Conservation (phyloP, 53 echinoderm and acorn worm species). For the Echinometra lucunter region DNA sequence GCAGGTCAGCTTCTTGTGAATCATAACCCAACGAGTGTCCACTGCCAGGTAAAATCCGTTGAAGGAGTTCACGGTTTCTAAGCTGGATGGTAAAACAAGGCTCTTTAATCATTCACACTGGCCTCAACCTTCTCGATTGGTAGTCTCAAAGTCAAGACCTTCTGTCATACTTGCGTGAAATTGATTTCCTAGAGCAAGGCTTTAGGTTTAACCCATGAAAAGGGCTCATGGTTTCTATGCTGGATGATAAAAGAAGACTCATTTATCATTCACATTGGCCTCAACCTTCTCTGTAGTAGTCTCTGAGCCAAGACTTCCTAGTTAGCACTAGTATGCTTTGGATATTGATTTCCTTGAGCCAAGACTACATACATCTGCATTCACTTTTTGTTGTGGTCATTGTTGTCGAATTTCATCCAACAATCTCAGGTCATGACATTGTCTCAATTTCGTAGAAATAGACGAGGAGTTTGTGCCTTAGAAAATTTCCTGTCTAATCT, state of each 20-base stretch:
- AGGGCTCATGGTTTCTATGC: too few relatives aligned
- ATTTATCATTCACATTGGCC: not conserved
- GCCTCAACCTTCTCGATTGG: too few relatives aligned
- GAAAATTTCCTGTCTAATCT: not conserved
- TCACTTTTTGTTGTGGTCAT: too few relatives aligned
- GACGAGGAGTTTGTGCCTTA: not conserved
- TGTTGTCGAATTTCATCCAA: too few relatives aligned
- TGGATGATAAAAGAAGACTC: too few relatives aligned
- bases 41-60: not conserved
- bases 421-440: too few relatives aligned
- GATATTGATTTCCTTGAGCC: not conserved
- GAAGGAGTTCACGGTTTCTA: not conserved
- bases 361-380: not conserved
- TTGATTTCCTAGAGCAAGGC: too few relatives aligned
- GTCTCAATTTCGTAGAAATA: not conserved
- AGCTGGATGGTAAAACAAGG: constrained; percentile 22
- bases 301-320: not conserved
- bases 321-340: not conserved
- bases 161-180: not conserved
- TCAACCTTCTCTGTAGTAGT: not conserved
- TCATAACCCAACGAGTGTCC: constrained; percentile 32
- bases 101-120: constrained; percentile 34
- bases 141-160: not conserved
- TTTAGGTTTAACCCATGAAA: too few relatives aligned
- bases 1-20: constrained; percentile 45